phyloP scores from a whole-genome alignment of 2,888 invertebrate species.

The Arge pagana region DNA sequence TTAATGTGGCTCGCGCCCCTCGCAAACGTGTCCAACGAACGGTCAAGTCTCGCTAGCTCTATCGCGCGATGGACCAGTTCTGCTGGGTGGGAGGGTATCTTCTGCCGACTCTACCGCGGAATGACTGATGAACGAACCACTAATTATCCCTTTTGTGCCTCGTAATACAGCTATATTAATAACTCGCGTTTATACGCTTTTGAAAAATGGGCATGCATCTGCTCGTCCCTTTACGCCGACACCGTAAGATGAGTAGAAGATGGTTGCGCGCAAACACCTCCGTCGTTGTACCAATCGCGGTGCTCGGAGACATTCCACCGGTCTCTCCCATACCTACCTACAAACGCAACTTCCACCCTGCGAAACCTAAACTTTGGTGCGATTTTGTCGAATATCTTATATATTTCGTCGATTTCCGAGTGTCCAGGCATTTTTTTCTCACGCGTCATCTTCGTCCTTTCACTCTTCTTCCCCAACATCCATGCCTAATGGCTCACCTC shows the following conservation, averaged over 20 bases:
- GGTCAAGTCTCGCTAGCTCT: neutral
- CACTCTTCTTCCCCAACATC: too few species aligned
- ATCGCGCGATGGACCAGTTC: neutral
- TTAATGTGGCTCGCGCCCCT: constrained; percentile 47
- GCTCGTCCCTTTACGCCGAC: constrained; percentile 19
- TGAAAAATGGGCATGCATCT: constrained; percentile 51
- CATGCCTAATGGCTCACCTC: constrained; percentile 11
- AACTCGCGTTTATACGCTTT: constrained; percentile 50
- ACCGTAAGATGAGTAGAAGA: neutral
- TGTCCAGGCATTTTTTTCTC: too few species aligned
- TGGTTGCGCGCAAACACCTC: too few species aligned
- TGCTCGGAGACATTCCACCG: too few species aligned
- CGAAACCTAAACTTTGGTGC: too few species aligned
- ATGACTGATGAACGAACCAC: constrained; percentile 54
- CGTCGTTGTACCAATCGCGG: too few species aligned
- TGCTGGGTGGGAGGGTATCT: constrained; percentile 29
- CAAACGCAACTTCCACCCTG: too few species aligned
- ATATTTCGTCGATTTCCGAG: too few species aligned
- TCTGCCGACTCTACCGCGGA: constrained; percentile 36
- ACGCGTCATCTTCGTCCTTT: too few species aligned
- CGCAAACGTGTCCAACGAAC: neutral
- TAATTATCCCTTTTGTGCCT: constrained; percentile 54
- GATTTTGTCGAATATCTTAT: too few species aligned
- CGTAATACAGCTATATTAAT: constrained; percentile 52
- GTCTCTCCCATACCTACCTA: too few species aligned